Evolutionary conservation across 2,113 vertebrate genomes (phyloP).

Genomic region (Falcunculus frontatus): DNA sequence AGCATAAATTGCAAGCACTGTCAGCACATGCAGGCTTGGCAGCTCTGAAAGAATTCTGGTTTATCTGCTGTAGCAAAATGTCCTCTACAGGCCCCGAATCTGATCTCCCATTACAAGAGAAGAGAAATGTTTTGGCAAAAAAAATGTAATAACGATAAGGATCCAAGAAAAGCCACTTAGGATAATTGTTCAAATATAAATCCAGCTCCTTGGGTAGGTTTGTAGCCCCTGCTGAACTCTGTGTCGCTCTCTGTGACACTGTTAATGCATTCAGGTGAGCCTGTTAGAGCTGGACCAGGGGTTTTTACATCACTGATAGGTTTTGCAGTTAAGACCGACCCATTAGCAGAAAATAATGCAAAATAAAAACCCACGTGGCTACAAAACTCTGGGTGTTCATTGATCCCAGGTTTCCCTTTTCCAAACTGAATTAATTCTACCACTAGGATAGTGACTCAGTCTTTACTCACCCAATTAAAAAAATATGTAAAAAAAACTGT

Average conservation of each 20-base stretch:
- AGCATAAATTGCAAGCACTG: constrained; percentile 21
- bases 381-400: background rate
- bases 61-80: background rate
- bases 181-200: background rate
- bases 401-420: constrained; percentile 8
- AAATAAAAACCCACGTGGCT: background rate
- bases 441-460: background rate
- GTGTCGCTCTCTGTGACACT: background rate
- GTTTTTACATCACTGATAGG: background rate
- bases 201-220: background rate
- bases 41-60: background rate
- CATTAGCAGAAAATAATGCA: background rate
- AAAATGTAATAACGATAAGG: background rate
- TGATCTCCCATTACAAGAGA: background rate
- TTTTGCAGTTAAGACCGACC: accelerated
- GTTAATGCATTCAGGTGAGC: background rate
- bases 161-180: constrained; percentile 22
- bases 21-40: constrained; percentile 49
- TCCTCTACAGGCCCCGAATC: background rate
- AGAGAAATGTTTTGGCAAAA: constrained; percentile 42
- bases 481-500: background rate
- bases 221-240: background rate
- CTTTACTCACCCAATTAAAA: background rate
- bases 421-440: constrained; percentile 12
- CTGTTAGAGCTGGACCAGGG: accelerated